Evolutionary conservation across 2,797 vertebrate species (phyloP).

Genomic region (Onychomys leucogaster): DNA sequence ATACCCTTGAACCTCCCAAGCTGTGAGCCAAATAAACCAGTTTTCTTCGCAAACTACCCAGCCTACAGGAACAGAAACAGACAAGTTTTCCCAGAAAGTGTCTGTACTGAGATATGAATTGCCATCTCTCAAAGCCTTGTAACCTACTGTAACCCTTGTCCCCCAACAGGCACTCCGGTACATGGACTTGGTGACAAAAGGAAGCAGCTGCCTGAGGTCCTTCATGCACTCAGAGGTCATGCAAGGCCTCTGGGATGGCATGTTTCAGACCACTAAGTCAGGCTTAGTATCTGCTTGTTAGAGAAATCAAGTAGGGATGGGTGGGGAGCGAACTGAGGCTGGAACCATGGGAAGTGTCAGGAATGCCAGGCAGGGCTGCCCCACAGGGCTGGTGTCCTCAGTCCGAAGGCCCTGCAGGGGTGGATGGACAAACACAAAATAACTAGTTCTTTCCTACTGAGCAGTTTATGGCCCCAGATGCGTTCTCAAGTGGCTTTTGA

Average conservation of each 20-base stretch:
- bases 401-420: not conserved
- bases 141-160: not conserved
- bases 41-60: not conserved
- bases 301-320: not conserved
- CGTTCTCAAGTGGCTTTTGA: not conserved
- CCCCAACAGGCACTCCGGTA: not conserved
- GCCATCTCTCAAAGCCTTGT: not conserved
- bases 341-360: not conserved
- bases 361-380: not conserved
- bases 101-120: not conserved
- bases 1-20: not conserved
- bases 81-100: not conserved
- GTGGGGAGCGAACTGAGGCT: not conserved
- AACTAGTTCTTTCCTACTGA: not conserved
- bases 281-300: not conserved
- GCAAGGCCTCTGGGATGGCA: not conserved
- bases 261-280: not conserved
- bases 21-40: not conserved
- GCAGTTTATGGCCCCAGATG: not conserved
- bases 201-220: not conserved
- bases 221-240: not conserved
- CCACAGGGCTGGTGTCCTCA: not conserved
- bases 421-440: not conserved
- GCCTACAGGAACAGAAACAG: not conserved
- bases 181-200: accelerated